A percentile compares a stretch with the other conserved stretches of the same genome.
Conservation (phyloP, 2,888 invertebrate genomes). For the Halictus quadricinctus region DNA sequence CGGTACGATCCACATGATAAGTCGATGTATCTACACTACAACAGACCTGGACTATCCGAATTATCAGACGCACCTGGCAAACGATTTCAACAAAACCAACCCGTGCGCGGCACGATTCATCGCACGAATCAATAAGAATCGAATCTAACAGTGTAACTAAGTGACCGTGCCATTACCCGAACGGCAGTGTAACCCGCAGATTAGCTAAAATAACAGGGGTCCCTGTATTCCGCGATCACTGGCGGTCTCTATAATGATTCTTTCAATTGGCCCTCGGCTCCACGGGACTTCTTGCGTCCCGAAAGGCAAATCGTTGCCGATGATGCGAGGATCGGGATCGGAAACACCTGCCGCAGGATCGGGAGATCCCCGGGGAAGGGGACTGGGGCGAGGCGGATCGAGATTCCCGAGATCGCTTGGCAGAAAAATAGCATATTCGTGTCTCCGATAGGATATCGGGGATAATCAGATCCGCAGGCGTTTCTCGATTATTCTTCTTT, state of each 20-base stretch:
- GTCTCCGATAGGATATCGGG: conserved; percentile 42
- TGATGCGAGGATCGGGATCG: not conserved
- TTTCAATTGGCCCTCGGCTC: not conserved
- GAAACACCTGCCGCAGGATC: conserved; percentile 12
- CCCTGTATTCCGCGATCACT: not conserved
- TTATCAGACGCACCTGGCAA: not conserved
- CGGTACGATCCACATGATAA: too few species aligned
- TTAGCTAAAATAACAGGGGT: not conserved
- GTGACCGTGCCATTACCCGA: not conserved
- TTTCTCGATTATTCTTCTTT: conserved; percentile 22
- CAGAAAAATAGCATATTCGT: conserved; percentile 35
- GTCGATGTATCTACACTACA: too few species aligned
- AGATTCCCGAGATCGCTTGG: not conserved
- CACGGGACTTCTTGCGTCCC: not conserved
- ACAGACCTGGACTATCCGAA: not conserved
- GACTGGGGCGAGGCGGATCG: not conserved
- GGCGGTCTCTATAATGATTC: not conserved
- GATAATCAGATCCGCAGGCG: conserved; percentile 39
- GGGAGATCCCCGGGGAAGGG: not conserved
- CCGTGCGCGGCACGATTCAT: not conserved
- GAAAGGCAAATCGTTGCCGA: conserved; percentile 9
- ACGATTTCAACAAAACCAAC: not conserved
- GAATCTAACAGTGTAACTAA: not conserved
- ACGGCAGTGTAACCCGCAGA: not conserved
- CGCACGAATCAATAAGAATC: not conserved